Evolutionary conservation across 2,888 invertebrate genomes (phyloP).

Genomic region (Chaitophorus viminalis): DNA sequence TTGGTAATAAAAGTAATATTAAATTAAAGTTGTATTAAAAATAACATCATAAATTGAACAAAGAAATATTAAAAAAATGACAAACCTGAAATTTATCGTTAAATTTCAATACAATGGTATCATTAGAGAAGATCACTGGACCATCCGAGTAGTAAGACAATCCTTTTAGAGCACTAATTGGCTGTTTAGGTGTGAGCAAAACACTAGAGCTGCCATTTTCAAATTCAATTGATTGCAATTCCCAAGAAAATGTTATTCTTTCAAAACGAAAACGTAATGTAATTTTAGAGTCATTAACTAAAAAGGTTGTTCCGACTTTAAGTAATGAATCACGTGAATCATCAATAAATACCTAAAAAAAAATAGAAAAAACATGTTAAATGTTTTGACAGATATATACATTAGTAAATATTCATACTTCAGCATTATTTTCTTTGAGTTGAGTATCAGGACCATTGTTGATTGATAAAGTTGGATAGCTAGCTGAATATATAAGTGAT

Average conservation of each 20-base stretch:
- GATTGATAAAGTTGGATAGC: slow-evolving; percentile 42
- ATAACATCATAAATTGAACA: slow-evolving; percentile 8
- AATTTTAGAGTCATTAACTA: background rate
- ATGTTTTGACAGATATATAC: background rate
- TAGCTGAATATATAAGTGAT: slow-evolving; percentile 58
- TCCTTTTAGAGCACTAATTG: slow-evolving; percentile 38
- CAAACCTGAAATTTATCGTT: slow-evolving; percentile 49
- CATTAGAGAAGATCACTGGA: slow-evolving; percentile 43
- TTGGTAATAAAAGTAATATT: too few relatives aligned
- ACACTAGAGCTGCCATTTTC: background rate
- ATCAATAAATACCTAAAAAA: slow-evolving; percentile 12
- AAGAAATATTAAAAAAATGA: background rate
- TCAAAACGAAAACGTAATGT: slow-evolving; percentile 53
- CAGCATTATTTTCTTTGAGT: background rate
- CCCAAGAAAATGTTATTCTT: slow-evolving; percentile 33
- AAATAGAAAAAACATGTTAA: background rate
- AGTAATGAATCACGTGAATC: slow-evolving; percentile 32
- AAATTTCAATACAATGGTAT: slow-evolving; percentile 31
- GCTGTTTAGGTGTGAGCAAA: background rate
- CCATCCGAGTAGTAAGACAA: slow-evolving; percentile 46
- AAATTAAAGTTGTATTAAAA: too few relatives aligned
- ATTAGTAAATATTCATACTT: background rate
- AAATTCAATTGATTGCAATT: slow-evolving; percentile 43
- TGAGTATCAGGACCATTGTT: slow-evolving; percentile 1
- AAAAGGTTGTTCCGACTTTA: slow-evolving; percentile 32